phyloP scores from a whole-genome alignment of 2,888 invertebrate genomes.

The Trachelus iudaicus region DNA sequence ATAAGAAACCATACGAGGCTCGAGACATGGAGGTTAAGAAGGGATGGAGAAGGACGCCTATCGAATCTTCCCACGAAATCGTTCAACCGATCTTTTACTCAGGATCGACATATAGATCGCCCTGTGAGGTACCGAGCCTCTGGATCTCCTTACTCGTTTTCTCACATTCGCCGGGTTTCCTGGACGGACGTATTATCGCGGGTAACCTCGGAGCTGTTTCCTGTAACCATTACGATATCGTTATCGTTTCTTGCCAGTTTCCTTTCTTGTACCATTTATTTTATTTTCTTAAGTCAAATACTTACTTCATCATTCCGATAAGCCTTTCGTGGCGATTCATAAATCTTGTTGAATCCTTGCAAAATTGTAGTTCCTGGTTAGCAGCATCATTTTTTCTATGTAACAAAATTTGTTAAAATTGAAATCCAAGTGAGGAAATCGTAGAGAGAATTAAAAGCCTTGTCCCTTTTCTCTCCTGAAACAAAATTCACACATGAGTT shows the following conservation, averaged over 20 bases:
- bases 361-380: too few relatives aligned
- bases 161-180: constrained; percentile 27
- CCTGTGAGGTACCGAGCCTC: background rate
- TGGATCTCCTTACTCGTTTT: constrained; percentile 16
- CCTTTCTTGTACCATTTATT: background rate
- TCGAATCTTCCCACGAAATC: background rate
- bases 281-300: background rate
- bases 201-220: background rate
- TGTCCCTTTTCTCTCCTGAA: constrained; percentile 2
- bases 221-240: background rate
- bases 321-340: background rate
- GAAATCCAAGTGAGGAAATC: background rate
- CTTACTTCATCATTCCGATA: background rate
- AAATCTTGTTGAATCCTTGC: background rate
- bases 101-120: background rate
- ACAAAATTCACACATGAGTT: constrained; percentile 12
- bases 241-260: background rate
- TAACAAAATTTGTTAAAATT: background rate
- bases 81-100: background rate
- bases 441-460: background rate
- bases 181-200: constrained; percentile 5
- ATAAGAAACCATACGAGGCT: constrained; percentile 44
- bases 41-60: background rate
- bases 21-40: background rate
- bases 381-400: background rate